Evolutionary conservation across 1,140 invertebrate genomes (phyloP), one percentile per base, ranked within the genome.

Genomic region (Drosophila carrolli): DNA sequence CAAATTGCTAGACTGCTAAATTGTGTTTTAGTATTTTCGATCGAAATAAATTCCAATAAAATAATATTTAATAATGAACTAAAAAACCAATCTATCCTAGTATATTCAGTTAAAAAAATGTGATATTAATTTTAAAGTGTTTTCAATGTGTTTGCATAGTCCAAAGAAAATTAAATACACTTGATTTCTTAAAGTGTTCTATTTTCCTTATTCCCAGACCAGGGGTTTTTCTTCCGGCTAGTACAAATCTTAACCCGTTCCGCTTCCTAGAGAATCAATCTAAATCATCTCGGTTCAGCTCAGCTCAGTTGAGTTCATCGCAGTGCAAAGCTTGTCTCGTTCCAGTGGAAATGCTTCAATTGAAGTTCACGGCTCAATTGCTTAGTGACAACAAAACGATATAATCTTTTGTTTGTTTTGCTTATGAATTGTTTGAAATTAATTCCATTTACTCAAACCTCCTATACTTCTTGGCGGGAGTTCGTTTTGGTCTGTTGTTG

Each of bases 301-400:
- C 19, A 19, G 14, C 23, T 11, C 10, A 5, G n/a, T 47, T 32
- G 68, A 58, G 68, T 72, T 72, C 35, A 71, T 35, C 44, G 67
- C 68, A 14, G 66, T 50, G 29, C 44, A 71, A 23, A 71, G 50
- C 63, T 32, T 27, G 35, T 37, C 59, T 38, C 48, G 67, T 35
- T 32, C 47, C 40, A 46, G 27, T 13, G 41, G 53, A 41, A 43
- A 40, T 55, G 80, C 53, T 59, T 79, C 56, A 88, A 88, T 89
- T 88, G 63, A 88, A 89, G 83, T 88, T 88, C 83, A 88, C 78
- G 83, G 83, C 75, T 88, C 83, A 88, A 89, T 88, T 62, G 68
- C 44, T 61, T 75, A 56, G 43, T 63, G 80, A 58, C 75, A 58
- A 70, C 67, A 38, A 57, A 59, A 23, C 41, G 56, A 75, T 51